Base-by-base conservation (phyloP, 2,797 vertebrate species). In the Pipistrellus pygmaeus region DNA sequence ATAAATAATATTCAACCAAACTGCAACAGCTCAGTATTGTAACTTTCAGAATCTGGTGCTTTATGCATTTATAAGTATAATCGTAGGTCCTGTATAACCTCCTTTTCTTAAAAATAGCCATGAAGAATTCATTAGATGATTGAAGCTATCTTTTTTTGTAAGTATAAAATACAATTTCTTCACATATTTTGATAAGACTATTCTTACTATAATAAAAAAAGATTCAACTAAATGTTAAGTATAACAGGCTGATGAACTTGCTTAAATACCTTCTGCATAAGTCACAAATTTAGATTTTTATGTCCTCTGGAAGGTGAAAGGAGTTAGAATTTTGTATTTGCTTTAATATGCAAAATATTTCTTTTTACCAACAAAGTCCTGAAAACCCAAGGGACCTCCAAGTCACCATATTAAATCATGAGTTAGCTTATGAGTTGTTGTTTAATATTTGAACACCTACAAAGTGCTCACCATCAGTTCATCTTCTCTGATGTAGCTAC, bases 381-480 rank as follows among this genome's bases (percentile, higher is more conserved):
- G 17, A 71, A 89, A 93, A 84, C 35, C 11, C 76, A 75, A 78
- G 41, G 46, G 64, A 69, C 23, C 4, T 53, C 15, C 30, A 82
- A 25, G 12, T 78, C 6, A 7, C 14, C 3, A 11, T 71, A 44
- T 80, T 64, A 55, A 96, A 84, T 93, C 25, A 30, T 66, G n/a
- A 93, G 35, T 30, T 72, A 93, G 7, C 18, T 88, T 76, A 38
- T 85, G 53, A 93, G 51, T 73, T n/a, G 11, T 89, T 82, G 30
- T 76, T 95, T 96, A 75, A 92, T 96, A 93, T 75, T 91, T 93
- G 55, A 95, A 78, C 23, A 82, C 15, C 20, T 91, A 91, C 9
- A 62, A 93, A 80, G 72, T 78, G 7, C 35, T 80, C 35, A 76
- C 21, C 21, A 90, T 93, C 44, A 53, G 51, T 83, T 96, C 48